phyloP scores from a whole-genome alignment of 1,140 invertebrate genomes.

The Vanessa tameamea region DNA sequence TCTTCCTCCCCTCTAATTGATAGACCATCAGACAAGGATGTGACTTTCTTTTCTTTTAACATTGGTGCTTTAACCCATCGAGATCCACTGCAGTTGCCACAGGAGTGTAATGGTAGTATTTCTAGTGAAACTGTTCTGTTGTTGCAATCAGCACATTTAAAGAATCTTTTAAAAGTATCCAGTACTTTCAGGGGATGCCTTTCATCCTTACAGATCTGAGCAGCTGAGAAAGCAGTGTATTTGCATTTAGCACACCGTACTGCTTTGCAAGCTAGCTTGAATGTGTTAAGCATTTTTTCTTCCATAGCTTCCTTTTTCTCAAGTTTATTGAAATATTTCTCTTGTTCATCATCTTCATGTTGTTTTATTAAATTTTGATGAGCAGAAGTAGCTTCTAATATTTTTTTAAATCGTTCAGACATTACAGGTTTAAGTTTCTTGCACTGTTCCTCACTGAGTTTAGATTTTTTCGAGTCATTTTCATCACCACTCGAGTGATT shows the following conservation, averaged over 20 bases:
- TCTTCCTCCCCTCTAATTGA: constrained; percentile 89
- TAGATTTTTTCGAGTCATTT: constrained; percentile 71
- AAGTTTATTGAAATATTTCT: constrained; percentile 93
- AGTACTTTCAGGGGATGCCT: constrained; percentile 89
- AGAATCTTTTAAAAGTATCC: constrained; percentile 93
- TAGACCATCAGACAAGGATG: constrained; percentile 78
- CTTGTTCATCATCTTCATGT: constrained; percentile 87
- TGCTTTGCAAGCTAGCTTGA: constrained; percentile 91
- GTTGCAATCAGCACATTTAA: constrained; percentile 92
- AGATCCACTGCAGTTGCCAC: constrained; percentile 87
- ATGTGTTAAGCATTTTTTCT: constrained; percentile 94
- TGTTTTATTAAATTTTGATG: constrained; percentile 88
- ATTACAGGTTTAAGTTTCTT: constrained; percentile 74
- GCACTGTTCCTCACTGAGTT: constrained; percentile 72
- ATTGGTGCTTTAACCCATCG: constrained; percentile 90
- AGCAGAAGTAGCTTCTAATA: constrained; percentile 89
- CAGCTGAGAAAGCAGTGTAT: constrained; percentile 92
- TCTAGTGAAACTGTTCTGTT: constrained; percentile 90
- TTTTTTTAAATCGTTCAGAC: constrained; percentile 87
- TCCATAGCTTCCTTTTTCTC: constrained; percentile 96
- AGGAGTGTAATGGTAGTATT: constrained; percentile 87
- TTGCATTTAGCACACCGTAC: constrained; percentile 93
- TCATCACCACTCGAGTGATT: constrained; percentile 66
- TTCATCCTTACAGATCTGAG: constrained; percentile 91
- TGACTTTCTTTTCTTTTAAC: constrained; percentile 86